Evolutionary conservation across 2,888 invertebrate species (phyloP).

Genomic region (Lepidochitona cinerea): DNA sequence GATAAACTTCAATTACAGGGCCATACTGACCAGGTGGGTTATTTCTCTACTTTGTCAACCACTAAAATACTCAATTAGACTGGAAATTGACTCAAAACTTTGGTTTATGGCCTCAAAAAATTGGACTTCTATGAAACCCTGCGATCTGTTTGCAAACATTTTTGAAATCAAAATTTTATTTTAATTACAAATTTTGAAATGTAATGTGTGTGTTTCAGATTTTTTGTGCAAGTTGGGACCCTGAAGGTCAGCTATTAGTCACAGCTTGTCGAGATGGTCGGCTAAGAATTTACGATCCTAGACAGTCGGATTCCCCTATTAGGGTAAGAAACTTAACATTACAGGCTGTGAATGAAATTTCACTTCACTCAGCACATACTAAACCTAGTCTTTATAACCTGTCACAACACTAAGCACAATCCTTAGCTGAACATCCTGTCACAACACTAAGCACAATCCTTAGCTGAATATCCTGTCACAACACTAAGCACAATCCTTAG

Average conservation of each 20-base stretch:
- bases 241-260: constrained; percentile 87
- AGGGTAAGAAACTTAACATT: too few relatives aligned
- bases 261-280: constrained; percentile 92
- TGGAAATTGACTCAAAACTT: too few relatives aligned
- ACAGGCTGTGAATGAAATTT: too few relatives aligned
- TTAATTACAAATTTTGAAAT: not conserved
- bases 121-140: too few relatives aligned
- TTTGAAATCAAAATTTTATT: not conserved
- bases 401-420: too few relatives aligned
- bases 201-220: constrained; percentile 73
- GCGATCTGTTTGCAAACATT: not conserved
- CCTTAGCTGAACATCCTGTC: too few relatives aligned
- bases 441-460: too few relatives aligned
- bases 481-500: too few relatives aligned
- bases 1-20: constrained; percentile 80
- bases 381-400: too few relatives aligned
- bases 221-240: constrained; percentile 94
- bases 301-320: constrained; percentile 78
- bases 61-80: not conserved
- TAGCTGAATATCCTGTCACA: too few relatives aligned
- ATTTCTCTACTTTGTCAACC: not conserved
- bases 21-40: constrained; percentile 82
- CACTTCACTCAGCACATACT: too few relatives aligned
- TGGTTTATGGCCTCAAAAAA: too few relatives aligned
- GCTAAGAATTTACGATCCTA: constrained; percentile 87